Base-by-base conservation (phyloP, 2,113 vertebrate species). In the Otus sunia region DNA sequence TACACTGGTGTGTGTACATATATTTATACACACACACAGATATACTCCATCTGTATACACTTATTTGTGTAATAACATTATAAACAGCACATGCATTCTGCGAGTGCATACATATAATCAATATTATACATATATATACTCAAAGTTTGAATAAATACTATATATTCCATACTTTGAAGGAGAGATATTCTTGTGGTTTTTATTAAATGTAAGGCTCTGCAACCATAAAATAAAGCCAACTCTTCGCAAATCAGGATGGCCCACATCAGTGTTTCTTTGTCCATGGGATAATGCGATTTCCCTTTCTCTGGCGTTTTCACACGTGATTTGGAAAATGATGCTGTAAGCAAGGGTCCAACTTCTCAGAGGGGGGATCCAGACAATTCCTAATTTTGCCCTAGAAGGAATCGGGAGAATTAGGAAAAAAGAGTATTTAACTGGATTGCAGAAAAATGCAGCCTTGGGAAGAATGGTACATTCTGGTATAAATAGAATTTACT, bases 101-200 rank as follows among this genome's bases (percentile, higher is more conserved):
- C 76, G 15, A 94, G 95, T 95, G 89, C 95, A 49, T 79, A 47
- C 64, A 23, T 94, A 94, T 95, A 81, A 92, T 64, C 92, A 81
- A 21, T 92, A 85, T 92, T 91, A 94, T 93, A 86, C 77, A 88
- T 77, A 77, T 74, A 86, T 94, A 93, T 82, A 88, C 69, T 87
- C 94, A 60, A 95, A 95, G 76, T 79, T 95, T 95, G 80, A 96
- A 96, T 97, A 96, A 97, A 97, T 87, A 92, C 62, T 8, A 72
- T 95, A 76, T 95, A 94, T 95, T 97, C 78, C 87, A 3, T 92
- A 89, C 76, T 91, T 95, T 39, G 62, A 96, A 97, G 97, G 89
- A 91, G 92, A 95, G 77, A 66, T 4, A 91, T 92, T 95, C 86
- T 95, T 97, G 97, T 97, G 94, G 74, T 95, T 97, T 96, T 97